Evolutionary conservation across 92 coral and sea anemone species (phyloP).

Genomic region (Pocillopora grandis): DNA sequence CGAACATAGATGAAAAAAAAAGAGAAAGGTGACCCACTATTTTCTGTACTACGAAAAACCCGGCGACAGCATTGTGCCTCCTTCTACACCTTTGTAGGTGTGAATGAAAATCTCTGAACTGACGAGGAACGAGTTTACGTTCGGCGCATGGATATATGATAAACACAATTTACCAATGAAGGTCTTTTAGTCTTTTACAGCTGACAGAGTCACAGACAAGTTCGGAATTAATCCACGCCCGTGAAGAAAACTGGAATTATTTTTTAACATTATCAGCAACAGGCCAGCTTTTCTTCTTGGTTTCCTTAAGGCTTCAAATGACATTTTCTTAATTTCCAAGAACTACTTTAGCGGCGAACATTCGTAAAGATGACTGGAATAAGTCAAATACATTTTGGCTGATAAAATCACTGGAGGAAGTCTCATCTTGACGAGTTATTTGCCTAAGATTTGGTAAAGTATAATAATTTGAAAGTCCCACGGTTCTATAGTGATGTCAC

Average conservation of each 20-base stretch:
- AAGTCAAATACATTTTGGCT: not conserved
- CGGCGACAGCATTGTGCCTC: not conserved
- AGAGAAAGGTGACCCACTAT: no score
- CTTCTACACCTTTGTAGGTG: no score
- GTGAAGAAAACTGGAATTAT: not conserved
- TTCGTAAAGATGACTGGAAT: not conserved
- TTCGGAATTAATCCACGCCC: no score
- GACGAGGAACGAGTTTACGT: not conserved
- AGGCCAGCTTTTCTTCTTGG: not conserved
- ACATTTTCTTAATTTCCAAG: slow-evolving; percentile 2
- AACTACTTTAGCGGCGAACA: no score
- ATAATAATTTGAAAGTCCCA: not conserved
- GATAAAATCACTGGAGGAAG: not conserved
- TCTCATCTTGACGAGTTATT: not conserved
- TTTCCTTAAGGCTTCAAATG: not conserved
- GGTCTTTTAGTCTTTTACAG: slow-evolving; percentile 19
- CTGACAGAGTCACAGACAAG: not conserved
- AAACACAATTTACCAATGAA: not conserved
- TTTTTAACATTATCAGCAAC: not conserved
- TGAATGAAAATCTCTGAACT: not conserved
- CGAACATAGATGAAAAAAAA: not conserved
- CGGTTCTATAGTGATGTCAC: slow-evolving; percentile 14
- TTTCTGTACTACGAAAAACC: not conserved
- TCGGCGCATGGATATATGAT: slow-evolving; percentile 18
- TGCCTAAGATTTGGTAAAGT: not conserved